Percentiles rank a stretch among this genome's conserved stretches.
These are phyloP conservation scores for Halcyon smyrnensis DNA, from an alignment of 2,797 vertebrate genomes.

Conservation along the genomic window DNA sequence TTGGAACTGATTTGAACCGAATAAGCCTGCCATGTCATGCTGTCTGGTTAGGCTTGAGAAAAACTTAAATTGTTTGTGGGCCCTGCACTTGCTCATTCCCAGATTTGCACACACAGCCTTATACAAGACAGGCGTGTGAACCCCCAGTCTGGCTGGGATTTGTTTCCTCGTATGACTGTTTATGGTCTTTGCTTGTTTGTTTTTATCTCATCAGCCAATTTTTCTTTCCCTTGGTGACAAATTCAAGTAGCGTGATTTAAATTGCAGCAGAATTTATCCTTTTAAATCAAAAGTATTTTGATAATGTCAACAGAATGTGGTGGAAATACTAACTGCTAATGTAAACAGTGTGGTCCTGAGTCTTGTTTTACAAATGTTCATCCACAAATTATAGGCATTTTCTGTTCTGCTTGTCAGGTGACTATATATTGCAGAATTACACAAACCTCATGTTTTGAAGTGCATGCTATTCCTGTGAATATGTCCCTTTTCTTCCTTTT, in stretches of 20 bases:
- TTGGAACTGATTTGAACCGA: neutral
- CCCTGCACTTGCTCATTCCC: neutral
- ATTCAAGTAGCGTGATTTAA: neutral
- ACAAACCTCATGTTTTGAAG: neutral
- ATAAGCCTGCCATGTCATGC: rapidly evolving
- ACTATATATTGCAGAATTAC: neutral
- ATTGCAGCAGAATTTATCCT: neutral
- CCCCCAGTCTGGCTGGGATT: neutral
- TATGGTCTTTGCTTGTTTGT: neutral
- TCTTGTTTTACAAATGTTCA: neutral
- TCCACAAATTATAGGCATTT: neutral
- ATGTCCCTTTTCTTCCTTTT: neutral
- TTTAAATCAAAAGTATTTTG: neutral
- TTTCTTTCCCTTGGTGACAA: neutral
- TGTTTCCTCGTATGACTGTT: neutral
- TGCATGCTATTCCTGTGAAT: neutral
- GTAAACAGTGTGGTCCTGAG: neutral
- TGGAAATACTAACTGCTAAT: neutral
- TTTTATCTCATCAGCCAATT: neutral
- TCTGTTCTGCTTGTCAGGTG: neutral
- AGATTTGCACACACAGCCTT: neutral
- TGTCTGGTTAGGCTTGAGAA: neutral
- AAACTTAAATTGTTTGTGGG: neutral
- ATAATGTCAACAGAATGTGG: neutral
- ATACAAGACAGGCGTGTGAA: neutral